Conservation (phyloP, 2,888 invertebrate species). For the Troglohyphantes excavatus region DNA sequence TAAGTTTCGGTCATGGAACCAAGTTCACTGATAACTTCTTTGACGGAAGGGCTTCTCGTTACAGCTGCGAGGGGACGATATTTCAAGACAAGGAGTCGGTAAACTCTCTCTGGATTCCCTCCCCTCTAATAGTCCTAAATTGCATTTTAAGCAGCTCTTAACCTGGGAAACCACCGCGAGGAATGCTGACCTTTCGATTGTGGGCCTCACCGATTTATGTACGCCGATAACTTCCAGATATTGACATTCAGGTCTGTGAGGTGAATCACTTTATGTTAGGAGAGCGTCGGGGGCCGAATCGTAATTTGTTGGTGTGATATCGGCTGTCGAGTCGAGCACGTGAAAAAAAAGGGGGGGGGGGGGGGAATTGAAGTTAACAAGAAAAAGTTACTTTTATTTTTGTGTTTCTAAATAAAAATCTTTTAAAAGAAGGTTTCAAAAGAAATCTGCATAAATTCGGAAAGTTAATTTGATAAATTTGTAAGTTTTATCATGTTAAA, state of each 20-base stretch:
- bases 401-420: too few species aligned
- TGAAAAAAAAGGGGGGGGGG: too few species aligned
- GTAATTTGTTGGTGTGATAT: neutral
- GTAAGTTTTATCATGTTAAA: too few species aligned
- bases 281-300: neutral
- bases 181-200: conserved; percentile 41
- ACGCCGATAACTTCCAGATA: conserved; percentile 30
- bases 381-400: too few species aligned
- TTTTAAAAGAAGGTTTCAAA: too few species aligned
- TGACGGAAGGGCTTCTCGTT: neutral
- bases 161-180: neutral
- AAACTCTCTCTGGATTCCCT: neutral
- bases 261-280: neutral
- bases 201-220: conserved; percentile 31
- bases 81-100: conserved; percentile 9
- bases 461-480: too few species aligned
- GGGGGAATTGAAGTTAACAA: too few species aligned
- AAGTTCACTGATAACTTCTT: neutral
- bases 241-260: conserved; percentile 33
- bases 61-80: neutral
- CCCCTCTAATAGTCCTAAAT: conserved; percentile 11
- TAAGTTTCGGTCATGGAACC: neutral
- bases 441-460: too few species aligned
- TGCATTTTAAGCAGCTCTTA: conserved; percentile 20
- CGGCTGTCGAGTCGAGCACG: neutral